These are phyloP conservation scores for Drosophila pruinosa DNA, from an alignment of 1,140 invertebrate genomes.

Conservation along the genomic window DNA sequence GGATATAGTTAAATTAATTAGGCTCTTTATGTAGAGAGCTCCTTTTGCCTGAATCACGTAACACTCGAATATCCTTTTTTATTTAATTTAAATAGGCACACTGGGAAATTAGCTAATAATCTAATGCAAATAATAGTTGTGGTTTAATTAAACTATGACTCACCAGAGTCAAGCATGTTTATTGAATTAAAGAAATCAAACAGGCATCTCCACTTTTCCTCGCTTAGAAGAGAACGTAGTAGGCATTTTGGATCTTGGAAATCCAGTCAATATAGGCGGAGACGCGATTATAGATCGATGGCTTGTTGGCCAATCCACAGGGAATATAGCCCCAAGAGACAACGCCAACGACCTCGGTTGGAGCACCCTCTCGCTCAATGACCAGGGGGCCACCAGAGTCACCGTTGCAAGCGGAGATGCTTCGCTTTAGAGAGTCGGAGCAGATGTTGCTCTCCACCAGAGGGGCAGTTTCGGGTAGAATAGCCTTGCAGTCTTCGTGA, in stretches of 20 bases:
- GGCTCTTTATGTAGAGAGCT: too few species aligned
- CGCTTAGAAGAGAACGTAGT: constrained; percentile 64
- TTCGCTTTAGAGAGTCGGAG: constrained; percentile 85
- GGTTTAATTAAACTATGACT: not conserved
- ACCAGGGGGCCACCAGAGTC: constrained; percentile 88
- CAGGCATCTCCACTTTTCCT: not conserved
- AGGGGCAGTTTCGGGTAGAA: constrained; percentile 61
- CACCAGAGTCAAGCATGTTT: constrained; percentile 17
- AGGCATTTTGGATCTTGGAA: constrained; percentile 49
- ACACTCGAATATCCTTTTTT: too few species aligned
- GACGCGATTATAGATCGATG: constrained; percentile 89
- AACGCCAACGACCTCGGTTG: constrained; percentile 85
- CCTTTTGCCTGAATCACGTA: too few species aligned
- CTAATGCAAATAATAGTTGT: not conserved
- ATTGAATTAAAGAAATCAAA: not conserved
- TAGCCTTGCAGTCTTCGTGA: constrained; percentile 43
- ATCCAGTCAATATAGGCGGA: constrained; percentile 84
- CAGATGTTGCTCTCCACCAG: constrained; percentile 84
- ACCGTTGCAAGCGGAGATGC: constrained; percentile 86
- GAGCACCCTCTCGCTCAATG: constrained; percentile 64
- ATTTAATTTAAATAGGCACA: too few species aligned
- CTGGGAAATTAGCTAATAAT: constrained; percentile 3
- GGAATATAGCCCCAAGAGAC: constrained; percentile 91
- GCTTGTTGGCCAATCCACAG: constrained; percentile 86
- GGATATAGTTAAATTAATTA: not conserved